phyloP scores from a whole-genome alignment of 2,888 invertebrate genomes.

The Andrena dorsata region DNA sequence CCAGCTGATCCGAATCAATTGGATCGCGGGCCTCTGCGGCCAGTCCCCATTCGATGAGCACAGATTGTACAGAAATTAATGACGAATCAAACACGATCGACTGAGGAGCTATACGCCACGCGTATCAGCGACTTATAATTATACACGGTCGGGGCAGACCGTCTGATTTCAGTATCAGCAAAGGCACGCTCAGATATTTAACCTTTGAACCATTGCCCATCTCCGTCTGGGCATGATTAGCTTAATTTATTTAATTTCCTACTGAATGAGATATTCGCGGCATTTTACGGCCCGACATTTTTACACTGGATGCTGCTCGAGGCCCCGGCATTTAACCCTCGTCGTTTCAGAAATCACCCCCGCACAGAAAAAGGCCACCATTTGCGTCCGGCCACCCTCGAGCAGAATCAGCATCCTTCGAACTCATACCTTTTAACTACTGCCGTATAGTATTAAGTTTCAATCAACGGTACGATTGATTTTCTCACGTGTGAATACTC shows the following conservation, averaged over 20 bases:
- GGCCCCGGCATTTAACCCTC: background rate
- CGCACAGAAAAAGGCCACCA: background rate
- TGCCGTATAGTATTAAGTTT: constrained; percentile 21
- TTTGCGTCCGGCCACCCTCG: background rate
- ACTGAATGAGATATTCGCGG: constrained; percentile 5
- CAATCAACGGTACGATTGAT: background rate
- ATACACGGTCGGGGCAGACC: background rate
- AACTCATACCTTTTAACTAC: constrained; percentile 1
- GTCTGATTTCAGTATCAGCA: constrained; percentile 7
- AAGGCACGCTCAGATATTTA: constrained; percentile 14
- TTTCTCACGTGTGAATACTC: constrained; percentile 16
- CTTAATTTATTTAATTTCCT: background rate
- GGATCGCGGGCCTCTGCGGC: background rate
- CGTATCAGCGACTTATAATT: constrained; percentile 17
- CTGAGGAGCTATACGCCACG: background rate
- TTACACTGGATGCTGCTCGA: background rate
- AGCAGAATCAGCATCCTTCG: background rate
- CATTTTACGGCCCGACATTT: background rate
- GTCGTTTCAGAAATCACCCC: background rate
- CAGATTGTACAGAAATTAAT: constrained; percentile 1
- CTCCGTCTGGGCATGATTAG: constrained; percentile 9
- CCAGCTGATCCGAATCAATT: background rate
- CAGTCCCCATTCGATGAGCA: background rate
- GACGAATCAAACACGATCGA: background rate
- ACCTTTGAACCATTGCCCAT: background rate